Percentiles rank a stretch among this genome's conserved stretches.
Evolutionary conservation across 2,113 vertebrate genomes (phyloP).

Genomic region (Alligator mississippiensis): DNA sequence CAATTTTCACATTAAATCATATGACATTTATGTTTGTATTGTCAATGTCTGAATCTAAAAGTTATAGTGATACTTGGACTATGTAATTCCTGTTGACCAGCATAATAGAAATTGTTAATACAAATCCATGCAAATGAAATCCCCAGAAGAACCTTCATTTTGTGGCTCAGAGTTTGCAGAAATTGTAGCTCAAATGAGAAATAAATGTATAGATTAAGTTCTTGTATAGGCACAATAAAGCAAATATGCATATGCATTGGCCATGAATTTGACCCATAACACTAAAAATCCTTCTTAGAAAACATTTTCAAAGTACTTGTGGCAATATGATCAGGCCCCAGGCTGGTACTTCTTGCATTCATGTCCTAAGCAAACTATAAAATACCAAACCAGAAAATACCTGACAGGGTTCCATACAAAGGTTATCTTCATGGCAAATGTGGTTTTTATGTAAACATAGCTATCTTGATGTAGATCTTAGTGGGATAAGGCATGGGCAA

Average conservation of each 20-base stretch:
- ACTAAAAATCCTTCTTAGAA: conserved; percentile 40
- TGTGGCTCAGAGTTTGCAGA: too few relatives aligned
- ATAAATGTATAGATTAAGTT: conserved; percentile 11
- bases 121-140: conserved; percentile 61
- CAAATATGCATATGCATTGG: conserved; percentile 18
- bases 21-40: conserved; percentile 71
- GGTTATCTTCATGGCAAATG: conserved; percentile 10
- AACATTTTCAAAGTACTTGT: conserved; percentile 12
- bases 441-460: conserved; percentile 22
- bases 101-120: conserved; percentile 72
- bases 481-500: not conserved
- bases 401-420: not conserved
- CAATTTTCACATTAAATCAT: conserved; percentile 72
- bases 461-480: conserved; percentile 16
- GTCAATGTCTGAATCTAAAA: conserved; percentile 68
- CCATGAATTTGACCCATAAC: conserved; percentile 28
- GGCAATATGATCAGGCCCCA: not conserved
- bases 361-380: conserved; percentile 35
- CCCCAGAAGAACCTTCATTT: not conserved
- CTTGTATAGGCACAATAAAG: conserved; percentile 62
- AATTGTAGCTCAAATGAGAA: conserved; percentile 56
- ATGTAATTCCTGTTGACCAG: conserved; percentile 67
- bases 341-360: not conserved
- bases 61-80: conserved; percentile 60
- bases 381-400: not conserved